Evolutionary conservation across 2,888 invertebrate species (phyloP), one percentile per base, ranked within the genome.

Genomic region (Campoletis raptor): DNA sequence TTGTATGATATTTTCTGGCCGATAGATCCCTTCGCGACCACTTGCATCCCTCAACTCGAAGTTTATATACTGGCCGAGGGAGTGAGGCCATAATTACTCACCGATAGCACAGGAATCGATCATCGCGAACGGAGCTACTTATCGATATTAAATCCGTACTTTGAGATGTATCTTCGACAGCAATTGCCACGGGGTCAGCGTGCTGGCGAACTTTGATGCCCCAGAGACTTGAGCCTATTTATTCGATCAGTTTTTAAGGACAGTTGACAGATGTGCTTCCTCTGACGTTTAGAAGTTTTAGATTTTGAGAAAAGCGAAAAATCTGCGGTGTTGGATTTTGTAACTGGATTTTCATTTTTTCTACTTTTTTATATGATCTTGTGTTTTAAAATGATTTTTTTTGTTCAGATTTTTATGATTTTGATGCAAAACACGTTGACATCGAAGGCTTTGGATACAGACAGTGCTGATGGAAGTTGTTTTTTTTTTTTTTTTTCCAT

Each of bases 1-100:
- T 30, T 18, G 48, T 48, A 4, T n/a, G n/a, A 67, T 66, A 15
- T 42, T 79, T 83, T 79, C 42, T 45, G 67, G 79, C 30, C 72
- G 42, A 30, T 64, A 82, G 57, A 52, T 10, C 66, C 69, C 40
- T 66, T 54, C 73, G 57, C 45, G 37, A 66, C 70, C 61, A 52
- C 21, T 37, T 66, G 48, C 45, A 36, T 40, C n/a, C 67, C 36
- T 21, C 79, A 15, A 45, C 74, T 57, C 77, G 36, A 21, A 67
- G 48, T 61, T 67, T 81, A 52, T 72, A 37, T 40, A 77, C 36
- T 80, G 70, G 70, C 76, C 83, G 54, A 1, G 30, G n/a, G n/a
- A n/a, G n/a, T n/a, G n/a, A n/a, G 88, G 84, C 90, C 92, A 89
- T 92, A 92, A 92, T 93, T 92, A 91, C 91, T 90, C 88, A 86